These are phyloP conservation scores for Drosophila obscura DNA, from an alignment of 1,140 invertebrate species.

Conservation along the genomic window DNA sequence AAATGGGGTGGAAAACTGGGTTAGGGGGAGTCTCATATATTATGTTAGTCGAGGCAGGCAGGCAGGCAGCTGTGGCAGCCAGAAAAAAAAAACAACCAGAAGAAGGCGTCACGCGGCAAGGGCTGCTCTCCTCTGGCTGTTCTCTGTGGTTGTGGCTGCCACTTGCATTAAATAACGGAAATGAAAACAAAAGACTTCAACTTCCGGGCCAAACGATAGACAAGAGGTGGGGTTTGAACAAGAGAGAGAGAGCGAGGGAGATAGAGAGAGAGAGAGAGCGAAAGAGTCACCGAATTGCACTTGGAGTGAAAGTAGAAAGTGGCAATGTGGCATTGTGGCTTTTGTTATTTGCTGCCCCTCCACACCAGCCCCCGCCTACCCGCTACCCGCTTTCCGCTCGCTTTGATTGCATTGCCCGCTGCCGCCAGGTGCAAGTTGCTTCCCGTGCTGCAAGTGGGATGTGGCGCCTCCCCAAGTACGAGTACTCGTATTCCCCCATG, in stretches of 20 bases:
- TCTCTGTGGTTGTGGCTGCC: constrained; percentile 30
- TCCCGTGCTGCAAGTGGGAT: too few species aligned
- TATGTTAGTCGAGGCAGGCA: constrained; percentile 70
- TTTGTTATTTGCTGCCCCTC: constrained; percentile 54
- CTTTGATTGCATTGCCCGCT: constrained; percentile 70
- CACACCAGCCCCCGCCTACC: too few species aligned
- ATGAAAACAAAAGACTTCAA: constrained; percentile 81
- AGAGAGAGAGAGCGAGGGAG: neutral
- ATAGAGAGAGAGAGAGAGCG: constrained; percentile 18
- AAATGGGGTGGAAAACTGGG: constrained; percentile 14
- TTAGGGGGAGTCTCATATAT: constrained; percentile 53
- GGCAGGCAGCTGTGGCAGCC: constrained; percentile 53
- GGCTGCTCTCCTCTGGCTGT: too few species aligned
- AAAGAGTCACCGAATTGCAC: constrained; percentile 56
- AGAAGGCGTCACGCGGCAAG: too few species aligned
- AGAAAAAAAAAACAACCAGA: constrained; percentile 45
- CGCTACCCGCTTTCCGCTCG: constrained; percentile 26
- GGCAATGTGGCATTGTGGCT: constrained; percentile 70
- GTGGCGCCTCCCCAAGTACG: too few species aligned
- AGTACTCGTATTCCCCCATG: constrained; percentile 38
- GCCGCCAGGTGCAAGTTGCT: neutral
- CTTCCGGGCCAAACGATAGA: constrained; percentile 47
- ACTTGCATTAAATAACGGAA: constrained; percentile 80
- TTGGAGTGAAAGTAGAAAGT: constrained; percentile 76
- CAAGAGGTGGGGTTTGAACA: neutral